phyloP scores from a whole-genome alignment of 2,888 invertebrate species.

The Epirrhoe tristata region DNA sequence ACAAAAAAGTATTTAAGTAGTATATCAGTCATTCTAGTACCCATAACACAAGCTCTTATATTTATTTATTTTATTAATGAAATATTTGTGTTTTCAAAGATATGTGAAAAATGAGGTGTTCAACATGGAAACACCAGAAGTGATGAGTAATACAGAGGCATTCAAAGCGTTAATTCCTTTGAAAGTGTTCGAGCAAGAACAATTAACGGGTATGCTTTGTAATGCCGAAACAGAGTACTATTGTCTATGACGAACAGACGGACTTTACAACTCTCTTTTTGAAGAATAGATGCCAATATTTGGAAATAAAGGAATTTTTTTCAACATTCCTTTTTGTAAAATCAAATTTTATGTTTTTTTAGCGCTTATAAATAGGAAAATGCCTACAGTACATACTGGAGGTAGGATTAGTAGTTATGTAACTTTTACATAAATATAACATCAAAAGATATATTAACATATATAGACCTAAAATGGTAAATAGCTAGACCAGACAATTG shows the following conservation, averaged over 20 bases:
- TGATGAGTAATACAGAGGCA: slow-evolving; percentile 54
- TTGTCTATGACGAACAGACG: slow-evolving; percentile 37
- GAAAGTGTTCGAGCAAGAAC: slow-evolving; percentile 63
- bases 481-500: slow-evolving; percentile 5
- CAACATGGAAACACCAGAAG: slow-evolving; percentile 42
- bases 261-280: slow-evolving; percentile 40
- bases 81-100: neutral
- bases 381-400: no score
- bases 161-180: slow-evolving; percentile 61
- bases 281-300: slow-evolving; percentile 28
- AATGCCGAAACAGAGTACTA: slow-evolving; percentile 43
- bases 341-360: neutral
- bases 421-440: neutral
- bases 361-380: no score
- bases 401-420: neutral
- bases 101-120: slow-evolving; percentile 17
- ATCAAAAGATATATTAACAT: neutral
- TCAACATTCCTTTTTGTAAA: neutral
- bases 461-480: neutral
- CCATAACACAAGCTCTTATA: no score
- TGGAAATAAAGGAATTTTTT: neutral
- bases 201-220: slow-evolving; percentile 70
- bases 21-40: no score
- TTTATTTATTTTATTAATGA: no score
- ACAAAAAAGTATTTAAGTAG: no score